A percentile compares a stretch with the other conserved stretches of the same genome.
phyloP scores from a whole-genome alignment of 2,113 vertebrate species.

The Psittacus erithacus region DNA sequence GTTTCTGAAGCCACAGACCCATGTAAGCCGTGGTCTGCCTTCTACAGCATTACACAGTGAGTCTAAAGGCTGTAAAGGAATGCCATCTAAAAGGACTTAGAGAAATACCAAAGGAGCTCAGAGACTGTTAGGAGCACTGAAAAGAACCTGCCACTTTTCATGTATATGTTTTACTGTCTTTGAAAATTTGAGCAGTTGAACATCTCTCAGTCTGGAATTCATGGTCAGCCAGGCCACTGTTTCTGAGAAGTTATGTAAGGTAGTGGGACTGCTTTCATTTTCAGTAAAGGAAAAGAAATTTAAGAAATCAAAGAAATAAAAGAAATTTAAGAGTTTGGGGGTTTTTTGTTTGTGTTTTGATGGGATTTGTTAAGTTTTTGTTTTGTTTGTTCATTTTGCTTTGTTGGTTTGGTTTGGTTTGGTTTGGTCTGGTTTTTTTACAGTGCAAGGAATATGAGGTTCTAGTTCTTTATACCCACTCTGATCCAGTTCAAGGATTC shows the following conservation, averaged over 20 bases:
- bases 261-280: background rate
- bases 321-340: background rate
- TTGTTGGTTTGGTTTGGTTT: background rate
- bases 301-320: background rate
- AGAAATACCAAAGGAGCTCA: background rate
- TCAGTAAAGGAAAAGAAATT: background rate
- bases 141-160: background rate
- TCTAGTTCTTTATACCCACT: background rate
- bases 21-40: background rate
- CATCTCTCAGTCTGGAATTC: background rate
- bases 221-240: background rate
- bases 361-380: rapidly evolving
- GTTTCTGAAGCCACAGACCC: background rate
- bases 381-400: background rate
- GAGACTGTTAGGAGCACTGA: background rate
- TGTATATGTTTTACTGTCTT: background rate
- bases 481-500: background rate
- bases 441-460: background rate
- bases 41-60: background rate
- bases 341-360: background rate
- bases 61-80: background rate
- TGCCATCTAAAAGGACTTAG: background rate
- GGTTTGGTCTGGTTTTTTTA: rapidly evolving
- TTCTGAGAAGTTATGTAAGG: background rate
- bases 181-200: background rate